phyloP scores from a whole-genome alignment of 2,113 vertebrate species.

The Erythrocebus patas region DNA sequence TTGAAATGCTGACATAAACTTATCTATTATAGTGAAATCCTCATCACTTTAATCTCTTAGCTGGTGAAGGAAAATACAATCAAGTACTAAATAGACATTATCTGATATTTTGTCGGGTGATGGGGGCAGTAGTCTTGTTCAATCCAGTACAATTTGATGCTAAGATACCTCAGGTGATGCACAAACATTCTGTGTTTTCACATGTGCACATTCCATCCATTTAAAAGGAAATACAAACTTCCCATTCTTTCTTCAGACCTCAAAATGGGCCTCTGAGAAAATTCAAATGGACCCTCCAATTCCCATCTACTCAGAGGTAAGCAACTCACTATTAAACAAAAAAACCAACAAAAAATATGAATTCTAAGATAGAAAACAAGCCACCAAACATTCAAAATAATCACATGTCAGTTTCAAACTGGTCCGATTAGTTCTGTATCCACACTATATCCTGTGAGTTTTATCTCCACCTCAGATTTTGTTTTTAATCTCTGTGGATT shows the following conservation, averaged over 20 bases:
- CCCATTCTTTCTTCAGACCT: slow-evolving; percentile 1
- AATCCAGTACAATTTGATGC: not conserved
- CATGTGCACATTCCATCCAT: not conserved
- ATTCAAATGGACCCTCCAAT: not conserved
- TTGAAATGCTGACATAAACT: slow-evolving; percentile 8
- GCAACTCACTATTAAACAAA: not conserved
- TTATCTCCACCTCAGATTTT: not conserved
- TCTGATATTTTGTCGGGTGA: not conserved
- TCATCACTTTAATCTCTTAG: not conserved
- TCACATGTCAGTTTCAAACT: not conserved
- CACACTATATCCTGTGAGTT: not conserved
- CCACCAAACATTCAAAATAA: not conserved
- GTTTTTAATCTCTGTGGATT: not conserved
- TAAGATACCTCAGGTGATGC: not conserved
- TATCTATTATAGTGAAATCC: not conserved
- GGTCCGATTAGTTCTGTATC: not conserved
- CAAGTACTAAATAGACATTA: not conserved
- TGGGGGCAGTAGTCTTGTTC: not conserved
- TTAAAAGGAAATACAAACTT: not conserved
- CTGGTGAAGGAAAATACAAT: not conserved
- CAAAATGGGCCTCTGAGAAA: not conserved
- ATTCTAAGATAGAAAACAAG: not conserved
- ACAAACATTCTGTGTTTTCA: not conserved
- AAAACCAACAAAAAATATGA: not conserved
- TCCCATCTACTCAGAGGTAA: not conserved